Percentiles rank a stretch among this genome's conserved stretches.
phyloP scores from a whole-genome alignment of 2,888 invertebrate species.

The Tetranychus truncatus region DNA sequence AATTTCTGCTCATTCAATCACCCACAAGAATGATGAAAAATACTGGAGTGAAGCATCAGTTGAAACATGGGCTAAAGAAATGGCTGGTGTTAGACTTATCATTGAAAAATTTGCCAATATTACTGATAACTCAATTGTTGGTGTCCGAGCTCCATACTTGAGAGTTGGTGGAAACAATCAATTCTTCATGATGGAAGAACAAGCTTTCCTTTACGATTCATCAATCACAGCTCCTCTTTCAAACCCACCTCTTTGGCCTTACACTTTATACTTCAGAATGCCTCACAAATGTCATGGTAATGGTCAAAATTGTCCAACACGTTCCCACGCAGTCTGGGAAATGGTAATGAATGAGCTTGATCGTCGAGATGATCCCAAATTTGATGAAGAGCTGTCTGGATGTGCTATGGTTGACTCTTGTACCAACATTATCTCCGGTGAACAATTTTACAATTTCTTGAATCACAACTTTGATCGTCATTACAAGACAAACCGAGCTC shows the following conservation, averaged over 20 bases:
- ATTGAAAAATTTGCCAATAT: slow-evolving; percentile 59
- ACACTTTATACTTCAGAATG: slow-evolving; percentile 88
- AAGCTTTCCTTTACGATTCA: slow-evolving; percentile 82
- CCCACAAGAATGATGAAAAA: slow-evolving; percentile 69
- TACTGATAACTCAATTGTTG: slow-evolving; percentile 73
- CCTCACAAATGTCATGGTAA: slow-evolving; percentile 56
- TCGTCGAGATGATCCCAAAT: slow-evolving; percentile 76
- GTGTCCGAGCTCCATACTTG: slow-evolving; percentile 67
- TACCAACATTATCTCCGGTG: slow-evolving; percentile 58
- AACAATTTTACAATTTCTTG: slow-evolving; percentile 56
- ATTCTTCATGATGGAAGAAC: slow-evolving; percentile 91
- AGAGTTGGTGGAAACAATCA: slow-evolving; percentile 82
- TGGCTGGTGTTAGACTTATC: slow-evolving; percentile 74
- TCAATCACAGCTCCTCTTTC: slow-evolving; percentile 75
- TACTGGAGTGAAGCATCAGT: slow-evolving; percentile 73
- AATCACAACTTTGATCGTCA: slow-evolving; percentile 88
- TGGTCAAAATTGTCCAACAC: slow-evolving; percentile 65
- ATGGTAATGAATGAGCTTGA: slow-evolving; percentile 90
- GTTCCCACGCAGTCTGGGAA: slow-evolving; percentile 80
- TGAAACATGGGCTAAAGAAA: slow-evolving; percentile 81
- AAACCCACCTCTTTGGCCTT: slow-evolving; percentile 87
- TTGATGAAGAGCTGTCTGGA: slow-evolving; percentile 74
- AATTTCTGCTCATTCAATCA: slow-evolving; percentile 73
- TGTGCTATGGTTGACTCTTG: slow-evolving; percentile 88
- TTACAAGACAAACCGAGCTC: slow-evolving; percentile 77